Conservation (phyloP, 2,888 invertebrate genomes). For the Cheilosia pagana region DNA sequence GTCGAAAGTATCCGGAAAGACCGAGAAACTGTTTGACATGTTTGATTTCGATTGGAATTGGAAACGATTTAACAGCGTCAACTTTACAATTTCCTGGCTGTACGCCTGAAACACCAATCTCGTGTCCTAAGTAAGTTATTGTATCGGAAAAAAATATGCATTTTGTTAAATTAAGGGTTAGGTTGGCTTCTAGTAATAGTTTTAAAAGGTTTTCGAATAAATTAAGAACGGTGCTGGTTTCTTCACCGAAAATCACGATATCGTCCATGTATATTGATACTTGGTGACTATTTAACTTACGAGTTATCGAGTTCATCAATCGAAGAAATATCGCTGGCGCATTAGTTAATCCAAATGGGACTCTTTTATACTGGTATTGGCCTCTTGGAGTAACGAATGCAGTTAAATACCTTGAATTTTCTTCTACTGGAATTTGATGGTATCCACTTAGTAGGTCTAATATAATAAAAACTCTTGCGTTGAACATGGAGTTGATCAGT, state of each 20-base stretch:
- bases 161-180: conserved; percentile 17
- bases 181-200: neutral
- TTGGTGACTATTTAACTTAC: no score
- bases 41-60: conserved; percentile 11
- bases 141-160: neutral
- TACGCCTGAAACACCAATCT: neutral
- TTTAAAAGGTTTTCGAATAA: neutral
- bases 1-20: neutral
- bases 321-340: no score
- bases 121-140: neutral
- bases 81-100: neutral
- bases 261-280: no score
- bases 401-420: conserved; percentile 12
- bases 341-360: conserved; percentile 16
- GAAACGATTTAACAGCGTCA: conserved; percentile 14
- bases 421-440: conserved; percentile 17
- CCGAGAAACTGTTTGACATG: conserved; percentile 13
- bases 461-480: neutral
- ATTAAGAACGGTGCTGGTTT: neutral
- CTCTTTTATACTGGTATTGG: conserved; percentile 21
- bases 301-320: no score
- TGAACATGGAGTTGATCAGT: conserved; percentile 1
- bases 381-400: conserved; percentile 20
- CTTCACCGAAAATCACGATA: no score
- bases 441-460: conserved; percentile 24